phyloP scores from a whole-genome alignment of 2,113 vertebrate species.

The Caretta caretta region DNA sequence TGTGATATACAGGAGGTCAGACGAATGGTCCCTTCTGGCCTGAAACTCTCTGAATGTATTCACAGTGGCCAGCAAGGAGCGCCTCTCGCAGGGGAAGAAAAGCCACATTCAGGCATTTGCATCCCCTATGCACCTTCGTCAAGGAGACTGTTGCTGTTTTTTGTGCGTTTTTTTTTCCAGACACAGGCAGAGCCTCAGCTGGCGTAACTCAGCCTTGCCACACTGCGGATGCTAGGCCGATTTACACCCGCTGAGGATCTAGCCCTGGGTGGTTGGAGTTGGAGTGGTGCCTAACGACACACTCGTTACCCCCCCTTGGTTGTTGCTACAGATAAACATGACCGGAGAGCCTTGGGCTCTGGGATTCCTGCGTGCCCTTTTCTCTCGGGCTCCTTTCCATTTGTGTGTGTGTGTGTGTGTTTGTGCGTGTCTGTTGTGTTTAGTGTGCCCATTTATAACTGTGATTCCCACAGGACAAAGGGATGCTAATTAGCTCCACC shows the following conservation, averaged over 20 bases:
- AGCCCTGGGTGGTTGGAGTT: not conserved
- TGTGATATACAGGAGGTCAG: not conserved
- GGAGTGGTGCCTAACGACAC: fast-evolving
- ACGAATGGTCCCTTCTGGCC: constrained; percentile 15
- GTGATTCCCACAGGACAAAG: constrained; percentile 73
- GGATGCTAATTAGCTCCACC: constrained; percentile 78
- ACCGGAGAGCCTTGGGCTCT: not conserved
- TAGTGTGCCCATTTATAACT: constrained; percentile 43
- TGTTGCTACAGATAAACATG: not conserved
- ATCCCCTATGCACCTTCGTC: constrained; percentile 5
- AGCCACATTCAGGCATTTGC: not conserved
- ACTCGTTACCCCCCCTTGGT: not conserved
- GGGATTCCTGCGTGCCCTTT: not conserved
- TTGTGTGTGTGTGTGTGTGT: constrained; percentile 42
- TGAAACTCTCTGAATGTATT: not conserved
- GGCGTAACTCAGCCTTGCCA: not conserved
- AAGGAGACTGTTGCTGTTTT: not conserved
- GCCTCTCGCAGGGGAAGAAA: constrained; percentile 32
- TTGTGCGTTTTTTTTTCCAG: not conserved
- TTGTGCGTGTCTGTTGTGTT: not conserved
- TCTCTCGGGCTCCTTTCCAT: constrained; percentile 36
- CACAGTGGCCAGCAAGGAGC: constrained; percentile 34
- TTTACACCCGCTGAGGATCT: fast-evolving
- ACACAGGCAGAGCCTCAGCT: fast-evolving
- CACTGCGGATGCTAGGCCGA: fast-evolving